Evolutionary conservation across 1,140 invertebrate species (phyloP).

Genomic region (Steinernema khuongi): DNA sequence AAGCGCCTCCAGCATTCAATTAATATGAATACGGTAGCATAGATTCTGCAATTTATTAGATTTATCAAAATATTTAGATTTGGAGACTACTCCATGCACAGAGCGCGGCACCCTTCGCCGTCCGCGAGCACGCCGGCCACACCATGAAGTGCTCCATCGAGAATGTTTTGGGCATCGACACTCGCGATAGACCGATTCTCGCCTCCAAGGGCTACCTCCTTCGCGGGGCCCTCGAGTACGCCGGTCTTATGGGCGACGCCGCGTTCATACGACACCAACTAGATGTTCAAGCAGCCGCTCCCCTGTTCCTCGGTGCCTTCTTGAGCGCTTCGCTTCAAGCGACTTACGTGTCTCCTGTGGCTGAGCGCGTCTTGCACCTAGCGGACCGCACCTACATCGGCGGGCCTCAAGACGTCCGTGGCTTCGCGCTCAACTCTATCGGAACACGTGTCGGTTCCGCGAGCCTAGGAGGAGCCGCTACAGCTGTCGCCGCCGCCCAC

Average conservation of each 20-base stretch:
- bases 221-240: constrained; percentile 35
- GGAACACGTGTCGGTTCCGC: constrained; percentile 42
- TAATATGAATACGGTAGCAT: constrained; percentile 44
- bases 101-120: constrained; percentile 45
- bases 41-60: constrained; percentile 17
- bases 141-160: constrained; percentile 56
- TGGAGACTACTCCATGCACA: constrained; percentile 46
- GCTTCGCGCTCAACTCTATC: constrained; percentile 53
- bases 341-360: constrained; percentile 36
- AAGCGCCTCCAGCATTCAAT: constrained; percentile 41
- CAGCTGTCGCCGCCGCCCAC: constrained; percentile 42
- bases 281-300: constrained; percentile 48
- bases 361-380: constrained; percentile 45
- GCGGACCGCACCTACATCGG: constrained; percentile 53
- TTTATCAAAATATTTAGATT: constrained; percentile 34
- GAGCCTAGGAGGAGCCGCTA: constrained; percentile 43
- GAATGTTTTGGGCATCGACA: constrained; percentile 41
- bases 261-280: constrained; percentile 48
- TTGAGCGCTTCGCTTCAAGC: constrained; percentile 42
- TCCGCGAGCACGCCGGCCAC: constrained; percentile 56
- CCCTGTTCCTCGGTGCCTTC: constrained; percentile 42
- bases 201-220: constrained; percentile 35
- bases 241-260: constrained; percentile 52
- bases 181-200: constrained; percentile 49
- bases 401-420: constrained; percentile 52